A percentile compares a stretch with the other conserved stretches of the same genome.
Evolutionary conservation across 1,140 invertebrate species (phyloP).

Genomic region (Ceratina japonica): DNA sequence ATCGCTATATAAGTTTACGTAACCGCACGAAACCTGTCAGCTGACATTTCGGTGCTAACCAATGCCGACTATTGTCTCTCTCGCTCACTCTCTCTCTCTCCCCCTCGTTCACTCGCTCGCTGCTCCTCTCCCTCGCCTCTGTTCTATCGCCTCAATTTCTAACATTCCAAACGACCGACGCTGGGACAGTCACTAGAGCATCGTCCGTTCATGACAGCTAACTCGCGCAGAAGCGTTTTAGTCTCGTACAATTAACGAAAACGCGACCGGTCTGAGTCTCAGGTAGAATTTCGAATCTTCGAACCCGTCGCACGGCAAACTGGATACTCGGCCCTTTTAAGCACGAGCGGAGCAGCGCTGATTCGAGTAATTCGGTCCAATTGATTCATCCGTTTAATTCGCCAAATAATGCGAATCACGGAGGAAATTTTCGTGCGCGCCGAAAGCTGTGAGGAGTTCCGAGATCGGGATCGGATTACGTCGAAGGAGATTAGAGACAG

Average conservation of each 20-base stretch:
- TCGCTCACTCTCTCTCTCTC: slow-evolving; percentile 13
- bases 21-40: slow-evolving; percentile 76
- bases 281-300: no score
- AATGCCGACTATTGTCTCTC: slow-evolving; percentile 60
- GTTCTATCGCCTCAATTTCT: slow-evolving; percentile 27
- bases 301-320: no score
- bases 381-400: no score
- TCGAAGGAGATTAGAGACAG: slow-evolving; percentile 22
- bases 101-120: slow-evolving; percentile 26
- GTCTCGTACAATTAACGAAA: no score
- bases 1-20: slow-evolving; percentile 76
- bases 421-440: no score
- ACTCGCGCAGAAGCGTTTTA: no score
- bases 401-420: no score
- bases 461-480: slow-evolving; percentile 11
- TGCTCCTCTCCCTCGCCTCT: not conserved
- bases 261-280: no score
- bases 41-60: slow-evolving; percentile 73
- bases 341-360: no score
- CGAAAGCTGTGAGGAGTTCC: not conserved
- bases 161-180: slow-evolving; percentile 5
- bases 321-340: no score
- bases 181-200: not conserved
- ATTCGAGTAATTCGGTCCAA: no score
- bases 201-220: not conserved